Percentiles rank a stretch among this genome's conserved stretches.
Conservation (phyloP, 2,113 vertebrate species). For the Nanorana parkeri region DNA sequence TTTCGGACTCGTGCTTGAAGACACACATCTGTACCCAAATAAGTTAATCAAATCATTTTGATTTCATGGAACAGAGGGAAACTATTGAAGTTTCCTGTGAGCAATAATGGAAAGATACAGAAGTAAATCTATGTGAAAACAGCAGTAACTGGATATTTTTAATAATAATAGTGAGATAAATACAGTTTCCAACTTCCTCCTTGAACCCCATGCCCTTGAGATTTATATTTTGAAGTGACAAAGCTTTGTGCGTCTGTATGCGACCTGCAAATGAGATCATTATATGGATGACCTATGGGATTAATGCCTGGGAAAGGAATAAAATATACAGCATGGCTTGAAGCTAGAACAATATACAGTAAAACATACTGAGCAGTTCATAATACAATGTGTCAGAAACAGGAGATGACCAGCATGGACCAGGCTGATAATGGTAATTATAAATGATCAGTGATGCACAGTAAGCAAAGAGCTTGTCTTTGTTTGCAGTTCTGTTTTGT, state of each 20-base stretch:
- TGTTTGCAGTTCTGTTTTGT: background rate
- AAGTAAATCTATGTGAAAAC: too few species aligned
- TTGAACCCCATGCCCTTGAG: background rate
- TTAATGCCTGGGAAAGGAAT: background rate
- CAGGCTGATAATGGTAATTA: slow-evolving; percentile 8
- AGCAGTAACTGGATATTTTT: too few species aligned
- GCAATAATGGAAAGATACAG: too few species aligned
- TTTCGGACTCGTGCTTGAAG: too few species aligned
- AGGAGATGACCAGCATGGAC: background rate
- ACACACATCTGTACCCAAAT: too few species aligned
- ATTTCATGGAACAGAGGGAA: too few species aligned
- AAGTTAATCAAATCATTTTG: too few species aligned
- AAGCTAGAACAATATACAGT: slow-evolving; percentile 11
- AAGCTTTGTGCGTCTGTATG: slow-evolving; percentile 6
- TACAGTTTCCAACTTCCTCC: background rate
- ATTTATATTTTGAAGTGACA: slow-evolving; percentile 38
- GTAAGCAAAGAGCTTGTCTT: background rate
- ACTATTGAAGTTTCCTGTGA: too few species aligned
- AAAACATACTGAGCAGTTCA: background rate
- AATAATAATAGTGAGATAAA: background rate
- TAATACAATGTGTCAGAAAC: slow-evolving; percentile 3
- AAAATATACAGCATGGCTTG: slow-evolving; percentile 2
- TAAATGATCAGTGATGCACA: slow-evolving; percentile 10
- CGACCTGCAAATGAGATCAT: slow-evolving; percentile 41
- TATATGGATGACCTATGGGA: slow-evolving; percentile 9